Evolutionary conservation across 2,888 invertebrate genomes (phyloP).

Genomic region (Cryptophagus acutangulus): DNA sequence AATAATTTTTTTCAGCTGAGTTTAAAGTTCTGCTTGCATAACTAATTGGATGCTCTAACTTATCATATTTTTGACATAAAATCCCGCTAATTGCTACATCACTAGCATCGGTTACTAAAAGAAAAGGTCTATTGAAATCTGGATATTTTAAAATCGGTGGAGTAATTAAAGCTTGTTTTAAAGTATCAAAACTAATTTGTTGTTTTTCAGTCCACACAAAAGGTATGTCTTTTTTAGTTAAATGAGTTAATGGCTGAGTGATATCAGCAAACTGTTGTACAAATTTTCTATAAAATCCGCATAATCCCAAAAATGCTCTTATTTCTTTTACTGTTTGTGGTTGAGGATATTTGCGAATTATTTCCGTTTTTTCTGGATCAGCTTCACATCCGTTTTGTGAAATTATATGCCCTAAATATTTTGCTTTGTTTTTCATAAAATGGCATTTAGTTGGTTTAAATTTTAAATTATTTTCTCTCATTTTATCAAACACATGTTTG

Average conservation of each 20-base stretch:
- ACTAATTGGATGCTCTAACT: not conserved
- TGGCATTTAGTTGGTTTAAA: slow-evolving; percentile 26
- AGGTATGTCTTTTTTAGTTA: slow-evolving; percentile 9
- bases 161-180: slow-evolving; percentile 6
- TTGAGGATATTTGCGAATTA: slow-evolving; percentile 9
- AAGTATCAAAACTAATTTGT: slow-evolving; percentile 9
- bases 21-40: slow-evolving; percentile 7
- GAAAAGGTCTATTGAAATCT: not conserved
- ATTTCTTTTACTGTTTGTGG: slow-evolving; percentile 6
- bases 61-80: not conserved
- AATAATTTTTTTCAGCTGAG: slow-evolving; percentile 9
- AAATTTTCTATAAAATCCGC: not conserved
- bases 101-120: slow-evolving; percentile 2
- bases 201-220: slow-evolving; percentile 10
- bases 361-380: slow-evolving; percentile 10
- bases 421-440: slow-evolving; percentile 16
- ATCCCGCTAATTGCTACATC: not conserved
- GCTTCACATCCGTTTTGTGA: slow-evolving; percentile 4
- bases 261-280: not conserved
- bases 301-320: not conserved
- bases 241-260: slow-evolving; percentile 6
- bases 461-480: too few relatives aligned
- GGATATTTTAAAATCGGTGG: slow-evolving; percentile 12
- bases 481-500: slow-evolving; percentile 12
- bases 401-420: slow-evolving; percentile 22